Conservation (phyloP, 2,888 invertebrate species). For the Eristalis tenax region DNA sequence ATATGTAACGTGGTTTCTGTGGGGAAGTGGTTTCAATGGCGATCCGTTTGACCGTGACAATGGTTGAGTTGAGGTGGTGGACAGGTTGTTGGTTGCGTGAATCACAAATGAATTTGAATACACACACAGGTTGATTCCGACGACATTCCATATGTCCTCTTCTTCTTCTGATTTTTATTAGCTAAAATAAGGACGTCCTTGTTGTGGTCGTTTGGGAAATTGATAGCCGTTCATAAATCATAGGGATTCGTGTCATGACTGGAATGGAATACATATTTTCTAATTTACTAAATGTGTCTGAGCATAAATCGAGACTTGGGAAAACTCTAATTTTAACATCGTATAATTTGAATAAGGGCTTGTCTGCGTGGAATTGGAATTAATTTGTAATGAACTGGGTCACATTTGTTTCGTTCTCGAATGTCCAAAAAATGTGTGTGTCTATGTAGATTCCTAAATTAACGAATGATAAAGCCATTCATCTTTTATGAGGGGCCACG, state of each 20-base stretch:
- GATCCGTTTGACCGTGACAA: constrained; percentile 69
- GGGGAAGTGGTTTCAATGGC: constrained; percentile 58
- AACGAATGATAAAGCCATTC: too few relatives aligned
- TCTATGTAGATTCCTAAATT: too few relatives aligned
- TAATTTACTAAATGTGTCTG: not conserved
- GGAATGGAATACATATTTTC: not conserved
- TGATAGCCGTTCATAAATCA: not conserved
- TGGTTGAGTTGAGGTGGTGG: constrained; percentile 44
- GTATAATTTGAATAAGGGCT: not conserved
- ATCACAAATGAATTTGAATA: constrained; percentile 33
- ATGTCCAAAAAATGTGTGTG: too few relatives aligned
- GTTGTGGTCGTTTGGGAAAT: not conserved
- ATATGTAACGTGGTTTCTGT: constrained; percentile 28
- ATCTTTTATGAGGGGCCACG: too few relatives aligned
- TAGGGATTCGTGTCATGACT: not conserved
- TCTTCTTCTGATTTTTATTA: not conserved
- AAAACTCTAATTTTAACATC: not conserved
- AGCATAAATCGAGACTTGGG: not conserved
- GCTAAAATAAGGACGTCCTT: not conserved
- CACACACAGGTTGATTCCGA: not conserved
- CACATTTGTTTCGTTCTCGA: too few relatives aligned
- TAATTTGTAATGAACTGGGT: too few relatives aligned
- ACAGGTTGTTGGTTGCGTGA: constrained; percentile 11
- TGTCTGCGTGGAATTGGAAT: too few relatives aligned
- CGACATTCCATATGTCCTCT: not conserved